These are phyloP conservation scores for Cheumatopsyche charites DNA, from an alignment of 1,140 invertebrate genomes.

Conservation along the genomic window DNA sequence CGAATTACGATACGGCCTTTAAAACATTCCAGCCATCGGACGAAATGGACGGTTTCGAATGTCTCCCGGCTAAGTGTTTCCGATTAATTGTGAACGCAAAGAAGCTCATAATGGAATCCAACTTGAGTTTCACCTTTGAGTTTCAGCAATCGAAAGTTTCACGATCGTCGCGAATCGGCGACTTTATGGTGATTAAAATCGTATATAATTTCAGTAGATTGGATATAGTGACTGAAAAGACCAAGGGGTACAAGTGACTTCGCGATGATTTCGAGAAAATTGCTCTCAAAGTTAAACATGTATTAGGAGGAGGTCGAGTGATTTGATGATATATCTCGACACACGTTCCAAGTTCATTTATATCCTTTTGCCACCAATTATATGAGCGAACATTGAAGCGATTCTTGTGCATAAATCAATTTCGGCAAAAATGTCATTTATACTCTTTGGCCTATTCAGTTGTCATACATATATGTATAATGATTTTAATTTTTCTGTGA, in stretches of 20 bases:
- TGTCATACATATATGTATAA: slow-evolving; percentile 1
- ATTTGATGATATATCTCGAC: too few species aligned
- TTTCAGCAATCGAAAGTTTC: slow-evolving; percentile 12
- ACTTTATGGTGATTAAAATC: neutral
- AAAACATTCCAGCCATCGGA: slow-evolving; percentile 11
- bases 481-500: neutral
- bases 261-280: too few species aligned
- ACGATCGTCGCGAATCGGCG: neutral
- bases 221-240: too few species aligned
- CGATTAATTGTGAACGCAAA: slow-evolving; percentile 24
- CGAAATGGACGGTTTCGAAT: slow-evolving; percentile 30
- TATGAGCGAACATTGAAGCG: too few species aligned
- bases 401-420: too few species aligned
- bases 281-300: too few species aligned
- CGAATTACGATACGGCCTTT: slow-evolving; percentile 31
- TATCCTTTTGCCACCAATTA: too few species aligned
- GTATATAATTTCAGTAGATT: neutral
- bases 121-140: slow-evolving; percentile 2
- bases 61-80: slow-evolving; percentile 28
- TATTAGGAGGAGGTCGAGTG: too few species aligned
- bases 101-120: slow-evolving; percentile 22
- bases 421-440: too few species aligned
- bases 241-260: too few species aligned
- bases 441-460: too few species aligned
- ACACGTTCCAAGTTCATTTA: too few species aligned